Evolutionary conservation across 2,113 vertebrate genomes (phyloP).

Genomic region (Callionymus lyra): DNA sequence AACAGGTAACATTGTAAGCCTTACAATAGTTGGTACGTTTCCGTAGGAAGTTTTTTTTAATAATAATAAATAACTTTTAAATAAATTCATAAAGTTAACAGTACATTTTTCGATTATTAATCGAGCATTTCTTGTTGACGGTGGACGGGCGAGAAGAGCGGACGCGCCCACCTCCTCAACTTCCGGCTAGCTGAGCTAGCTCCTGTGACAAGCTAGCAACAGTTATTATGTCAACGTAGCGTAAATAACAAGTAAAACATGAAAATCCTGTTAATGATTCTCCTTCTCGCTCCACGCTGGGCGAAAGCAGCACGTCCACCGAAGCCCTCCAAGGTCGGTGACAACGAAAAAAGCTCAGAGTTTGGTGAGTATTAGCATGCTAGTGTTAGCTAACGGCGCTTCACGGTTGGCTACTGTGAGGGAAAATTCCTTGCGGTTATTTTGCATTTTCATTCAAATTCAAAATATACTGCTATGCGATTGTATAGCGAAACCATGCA

Average conservation of each 20-base stretch:
- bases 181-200: slow-evolving; percentile 42
- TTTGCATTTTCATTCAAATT: too few species aligned
- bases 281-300: slow-evolving; percentile 33
- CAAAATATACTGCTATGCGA: too few species aligned
- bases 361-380: slow-evolving; percentile 43
- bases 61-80: too few species aligned
- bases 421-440: too few species aligned
- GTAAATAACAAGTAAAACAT: slow-evolving; percentile 20
- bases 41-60: too few species aligned
- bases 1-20: too few species aligned
- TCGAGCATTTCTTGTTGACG: not conserved
- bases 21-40: too few species aligned
- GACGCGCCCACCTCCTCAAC: slow-evolving; percentile 31
- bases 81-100: too few species aligned
- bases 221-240: slow-evolving; percentile 9
- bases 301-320: slow-evolving; percentile 38
- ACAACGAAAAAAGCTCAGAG: slow-evolving; percentile 30
- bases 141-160: slow-evolving; percentile 2
- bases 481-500: too few species aligned
- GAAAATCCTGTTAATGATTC: slow-evolving; percentile 22
- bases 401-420: not conserved
- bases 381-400: slow-evolving; percentile 5
- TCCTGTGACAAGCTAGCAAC: not conserved
- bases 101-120: too few species aligned
- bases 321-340: slow-evolving; percentile 10